These are phyloP conservation scores for Peromyscus nudipes DNA, from an alignment of 2,797 vertebrate genomes.

Conservation along the genomic window DNA sequence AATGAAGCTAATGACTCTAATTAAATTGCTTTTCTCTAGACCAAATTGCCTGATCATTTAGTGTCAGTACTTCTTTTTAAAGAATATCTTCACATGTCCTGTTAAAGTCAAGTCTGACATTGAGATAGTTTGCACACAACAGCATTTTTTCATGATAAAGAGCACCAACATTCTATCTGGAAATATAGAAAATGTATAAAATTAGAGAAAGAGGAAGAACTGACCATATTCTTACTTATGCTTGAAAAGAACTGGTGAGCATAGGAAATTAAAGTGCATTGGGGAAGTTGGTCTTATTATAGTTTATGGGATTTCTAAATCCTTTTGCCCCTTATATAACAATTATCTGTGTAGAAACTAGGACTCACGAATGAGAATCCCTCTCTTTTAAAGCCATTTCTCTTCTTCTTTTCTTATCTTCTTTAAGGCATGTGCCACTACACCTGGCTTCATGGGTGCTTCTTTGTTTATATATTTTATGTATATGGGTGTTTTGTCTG, in stretches of 20 bases:
- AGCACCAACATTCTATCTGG: neutral
- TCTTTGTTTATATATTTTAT: no score
- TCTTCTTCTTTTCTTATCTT: no score
- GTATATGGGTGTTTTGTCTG: no score
- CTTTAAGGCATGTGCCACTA: no score
- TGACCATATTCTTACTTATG: neutral
- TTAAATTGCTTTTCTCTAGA: conserved; percentile 31
- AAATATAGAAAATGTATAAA: conserved; percentile 14
- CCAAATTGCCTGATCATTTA: conserved; percentile 46
- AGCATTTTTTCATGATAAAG: conserved; percentile 36
- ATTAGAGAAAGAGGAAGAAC: conserved; percentile 30
- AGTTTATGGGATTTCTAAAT: neutral
- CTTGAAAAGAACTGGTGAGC: neutral
- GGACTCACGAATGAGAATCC: neutral
- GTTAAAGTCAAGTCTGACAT: conserved; percentile 40
- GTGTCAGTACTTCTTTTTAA: conserved; percentile 27
- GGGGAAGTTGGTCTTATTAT: neutral
- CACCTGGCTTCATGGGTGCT: no score
- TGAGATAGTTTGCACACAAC: conserved; percentile 41
- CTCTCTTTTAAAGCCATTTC: neutral
- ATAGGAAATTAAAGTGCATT: conserved; percentile 3
- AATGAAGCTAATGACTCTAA: conserved; percentile 63
- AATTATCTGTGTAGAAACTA: neutral
- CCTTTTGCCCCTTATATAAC: neutral
- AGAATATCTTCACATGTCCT: neutral